Evolutionary conservation across 2,113 vertebrate genomes (phyloP).

Genomic region (Falcunculus frontatus): DNA sequence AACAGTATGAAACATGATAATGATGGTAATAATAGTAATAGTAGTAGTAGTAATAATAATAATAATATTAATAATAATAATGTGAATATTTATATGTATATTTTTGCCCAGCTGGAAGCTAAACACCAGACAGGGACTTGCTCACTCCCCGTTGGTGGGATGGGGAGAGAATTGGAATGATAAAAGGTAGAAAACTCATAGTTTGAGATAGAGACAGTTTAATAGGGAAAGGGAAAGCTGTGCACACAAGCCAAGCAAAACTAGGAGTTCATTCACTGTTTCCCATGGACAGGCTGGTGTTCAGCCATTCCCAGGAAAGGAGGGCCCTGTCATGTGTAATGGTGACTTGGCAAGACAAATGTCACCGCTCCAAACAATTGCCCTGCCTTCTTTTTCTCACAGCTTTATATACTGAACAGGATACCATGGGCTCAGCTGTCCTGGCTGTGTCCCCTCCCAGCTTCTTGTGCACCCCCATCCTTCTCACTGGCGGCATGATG

Average conservation of each 20-base stretch:
- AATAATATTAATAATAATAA: not conserved
- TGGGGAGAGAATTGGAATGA: not conserved
- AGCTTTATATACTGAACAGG: not conserved
- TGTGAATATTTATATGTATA: not conserved
- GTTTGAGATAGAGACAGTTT: not conserved
- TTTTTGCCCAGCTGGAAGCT: not conserved
- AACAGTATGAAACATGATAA: not conserved
- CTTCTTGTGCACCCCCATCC: not conserved
- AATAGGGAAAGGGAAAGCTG: not conserved
- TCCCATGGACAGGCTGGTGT: not conserved
- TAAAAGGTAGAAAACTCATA: not conserved
- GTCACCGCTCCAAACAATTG: accelerated
- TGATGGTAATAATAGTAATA: too few species aligned
- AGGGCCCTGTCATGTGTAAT: accelerated
- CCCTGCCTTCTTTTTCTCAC: not conserved
- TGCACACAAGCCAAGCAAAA: not conserved
- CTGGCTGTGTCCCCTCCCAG: not conserved
- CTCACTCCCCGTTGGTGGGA: accelerated
- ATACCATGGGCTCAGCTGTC: not conserved
- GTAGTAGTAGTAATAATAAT: not conserved
- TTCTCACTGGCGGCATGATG: accelerated
- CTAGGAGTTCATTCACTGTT: not conserved
- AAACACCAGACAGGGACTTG: not conserved
- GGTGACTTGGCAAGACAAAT: not conserved
- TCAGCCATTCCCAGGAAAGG: not conserved